phyloP scores from a whole-genome alignment of 2,888 invertebrate species.

The Aricia artaxerxes region DNA sequence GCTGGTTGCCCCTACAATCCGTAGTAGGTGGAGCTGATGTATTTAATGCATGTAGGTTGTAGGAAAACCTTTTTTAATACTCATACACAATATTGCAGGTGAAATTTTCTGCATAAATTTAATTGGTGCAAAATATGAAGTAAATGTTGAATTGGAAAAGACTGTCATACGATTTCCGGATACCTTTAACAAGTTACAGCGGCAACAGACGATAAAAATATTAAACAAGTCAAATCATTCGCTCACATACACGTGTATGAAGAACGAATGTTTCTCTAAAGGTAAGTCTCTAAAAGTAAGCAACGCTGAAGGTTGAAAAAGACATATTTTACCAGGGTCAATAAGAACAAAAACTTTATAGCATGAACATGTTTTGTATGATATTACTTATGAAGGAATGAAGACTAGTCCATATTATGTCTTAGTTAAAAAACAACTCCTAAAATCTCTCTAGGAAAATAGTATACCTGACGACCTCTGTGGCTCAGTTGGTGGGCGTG shows the following conservation, averaged over 20 bases:
- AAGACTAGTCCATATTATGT: neutral
- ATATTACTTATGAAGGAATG: neutral
- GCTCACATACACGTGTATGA: constrained; percentile 81
- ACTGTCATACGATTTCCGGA: constrained; percentile 75
- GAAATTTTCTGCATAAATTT: constrained; percentile 73
- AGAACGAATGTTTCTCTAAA: constrained; percentile 64
- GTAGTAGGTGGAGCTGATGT: no score
- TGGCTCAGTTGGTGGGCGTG: no score
- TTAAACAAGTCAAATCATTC: constrained; percentile 77
- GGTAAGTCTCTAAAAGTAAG: constrained; percentile 46
- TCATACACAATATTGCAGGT: constrained; percentile 51
- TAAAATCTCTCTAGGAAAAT: no score
- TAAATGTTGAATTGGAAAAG: constrained; percentile 74
- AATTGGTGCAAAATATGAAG: constrained; percentile 66
- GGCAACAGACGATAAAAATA: constrained; percentile 73
- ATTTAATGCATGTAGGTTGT: no score
- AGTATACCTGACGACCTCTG: no score
- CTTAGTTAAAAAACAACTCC: neutral
- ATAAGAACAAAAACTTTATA: neutral
- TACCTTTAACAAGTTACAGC: constrained; percentile 80
- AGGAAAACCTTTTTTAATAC: no score
- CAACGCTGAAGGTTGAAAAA: neutral
- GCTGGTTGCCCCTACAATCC: no score
- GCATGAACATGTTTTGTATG: neutral
- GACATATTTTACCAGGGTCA: neutral